Evolutionary conservation across 1,140 invertebrate genomes (phyloP), one percentile per base, ranked within the genome.

Genomic region (Pollicipes pollicipes): DNA sequence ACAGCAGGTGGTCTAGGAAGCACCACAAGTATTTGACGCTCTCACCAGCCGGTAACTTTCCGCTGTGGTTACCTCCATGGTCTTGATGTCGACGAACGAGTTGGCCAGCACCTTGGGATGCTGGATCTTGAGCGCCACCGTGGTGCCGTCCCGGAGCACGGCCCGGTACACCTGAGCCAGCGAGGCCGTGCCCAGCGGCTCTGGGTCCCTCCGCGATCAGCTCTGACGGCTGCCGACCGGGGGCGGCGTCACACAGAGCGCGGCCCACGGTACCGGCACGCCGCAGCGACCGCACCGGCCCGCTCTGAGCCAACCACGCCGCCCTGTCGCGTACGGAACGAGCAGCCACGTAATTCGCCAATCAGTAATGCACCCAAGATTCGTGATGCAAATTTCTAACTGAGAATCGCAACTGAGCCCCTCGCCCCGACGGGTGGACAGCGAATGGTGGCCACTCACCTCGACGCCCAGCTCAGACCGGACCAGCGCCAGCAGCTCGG

Each of bases 81-180:
- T 96, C 81, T 88, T 89, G 77, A 98, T 88, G 76, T 98, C 95
- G 24, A 95, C 87, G 73, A 83, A 84, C 24, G 91, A 90, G 79
- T 96, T 93, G 30, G 87, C 85, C 80, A 87, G 87, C 0, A 98
- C 95, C 77, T 86, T 87, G 28, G 87, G 86, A 82, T 98, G 95
- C 80, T 98, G 96, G 0, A 98, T 90, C 83, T 98, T 99, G 0
- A 99, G 90, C 17, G 97, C 97, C 13, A 99, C 92, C 68, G 84
- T 81, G 72, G 84, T 85, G 10, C 95, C 95, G 81, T 92, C 87
- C 80, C 88, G 88, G 68, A 98, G 80, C 31, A 83, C 86, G 0
- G 96, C 97, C 82, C 86, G 89, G 77, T 99, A 95, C 10, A 99
- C 97, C 83, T 98, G 92, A 68, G 97, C 97, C 28, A 99, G 81